A percentile compares a stretch with the other conserved stretches of the same genome.
Conservation (phyloP, 2,888 invertebrate species). For the Macroteleia sp. region DNA sequence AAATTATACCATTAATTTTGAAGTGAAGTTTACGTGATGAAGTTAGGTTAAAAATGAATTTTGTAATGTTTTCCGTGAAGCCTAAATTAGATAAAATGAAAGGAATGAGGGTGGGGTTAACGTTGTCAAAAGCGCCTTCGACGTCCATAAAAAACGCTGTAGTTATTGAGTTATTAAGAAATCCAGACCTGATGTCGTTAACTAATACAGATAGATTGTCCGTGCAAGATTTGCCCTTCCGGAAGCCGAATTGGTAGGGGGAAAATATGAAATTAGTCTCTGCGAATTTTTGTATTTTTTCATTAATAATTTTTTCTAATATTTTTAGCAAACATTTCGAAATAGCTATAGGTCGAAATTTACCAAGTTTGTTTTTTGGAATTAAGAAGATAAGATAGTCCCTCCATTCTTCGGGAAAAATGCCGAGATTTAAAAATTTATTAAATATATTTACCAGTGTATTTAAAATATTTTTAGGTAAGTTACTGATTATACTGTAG, state of each 20-base stretch:
- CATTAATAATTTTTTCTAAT: background rate
- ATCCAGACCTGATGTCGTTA: background rate
- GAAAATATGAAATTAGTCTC: background rate
- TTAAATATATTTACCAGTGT: background rate
- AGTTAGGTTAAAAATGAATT: no score
- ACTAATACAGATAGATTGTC: background rate
- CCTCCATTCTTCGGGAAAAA: background rate
- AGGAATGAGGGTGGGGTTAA: background rate
- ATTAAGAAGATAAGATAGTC: background rate
- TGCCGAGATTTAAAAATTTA: background rate
- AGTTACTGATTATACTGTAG: background rate
- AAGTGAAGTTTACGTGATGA: no score
- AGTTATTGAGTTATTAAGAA: background rate
- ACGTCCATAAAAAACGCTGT: background rate
- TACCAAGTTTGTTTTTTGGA: background rate
- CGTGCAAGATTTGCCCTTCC: background rate
- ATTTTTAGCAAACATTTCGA: conserved; percentile 3
- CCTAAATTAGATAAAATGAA: background rate
- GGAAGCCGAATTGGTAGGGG: background rate
- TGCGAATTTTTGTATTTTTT: no score
- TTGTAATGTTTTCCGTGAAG: no score
- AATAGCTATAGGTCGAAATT: conserved; percentile 1
- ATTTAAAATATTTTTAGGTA: background rate
- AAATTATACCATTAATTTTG: no score
- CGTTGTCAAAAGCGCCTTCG: background rate